Base-by-base conservation (phyloP, 2,888 invertebrate genomes). In the Spatulosminthurus flaviceps region DNA sequence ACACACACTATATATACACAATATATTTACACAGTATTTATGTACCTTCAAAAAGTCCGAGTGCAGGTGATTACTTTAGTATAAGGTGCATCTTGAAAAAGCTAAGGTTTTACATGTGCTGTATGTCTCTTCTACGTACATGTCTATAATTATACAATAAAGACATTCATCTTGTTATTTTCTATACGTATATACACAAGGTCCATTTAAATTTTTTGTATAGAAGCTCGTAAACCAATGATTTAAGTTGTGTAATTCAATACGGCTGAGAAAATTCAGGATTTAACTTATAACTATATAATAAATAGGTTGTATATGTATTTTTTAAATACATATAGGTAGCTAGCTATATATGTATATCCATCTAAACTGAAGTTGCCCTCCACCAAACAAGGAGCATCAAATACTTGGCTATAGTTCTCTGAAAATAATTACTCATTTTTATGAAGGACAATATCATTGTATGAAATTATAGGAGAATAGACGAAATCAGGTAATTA, bases 391-490 rank as follows among this genome's bases (percentile, higher is more conserved):
- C 51, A 51, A 51, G 51, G 9, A 51, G n/a, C n/a, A 51, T 51
- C 51, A 51, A 51, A 51, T 51, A 51, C 51, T 51, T 51, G 51
- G n/a, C 51, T 51, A 16, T 19, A 51, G 9, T 51, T 51, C 34
- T n/a, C n/a, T n/a, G n/a, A 34, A 7, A 51, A 51, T 51, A 11
- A 51, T 51, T 51, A 51, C 51, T 51, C 51, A n/a, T 51, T 51
- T 51, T 51, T 51, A 51, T 51, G 51, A 51, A 51, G 51, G 51
- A 51, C 51, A 51, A 16, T 51, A 51, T n/a, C n/a, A 51, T 51
- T 51, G 51, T 51, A 51, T n/a, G n/a, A 51, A 51, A 51, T 51
- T 4, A 19, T 19, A 11, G 1, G 2, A 4, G 9, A 34, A 19
- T 13, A 51, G 51, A 41, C 41, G 7, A 9, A 7, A 9, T 51